Base-by-base conservation (phyloP, 2,113 vertebrate species). In the Spea bombifrons region DNA sequence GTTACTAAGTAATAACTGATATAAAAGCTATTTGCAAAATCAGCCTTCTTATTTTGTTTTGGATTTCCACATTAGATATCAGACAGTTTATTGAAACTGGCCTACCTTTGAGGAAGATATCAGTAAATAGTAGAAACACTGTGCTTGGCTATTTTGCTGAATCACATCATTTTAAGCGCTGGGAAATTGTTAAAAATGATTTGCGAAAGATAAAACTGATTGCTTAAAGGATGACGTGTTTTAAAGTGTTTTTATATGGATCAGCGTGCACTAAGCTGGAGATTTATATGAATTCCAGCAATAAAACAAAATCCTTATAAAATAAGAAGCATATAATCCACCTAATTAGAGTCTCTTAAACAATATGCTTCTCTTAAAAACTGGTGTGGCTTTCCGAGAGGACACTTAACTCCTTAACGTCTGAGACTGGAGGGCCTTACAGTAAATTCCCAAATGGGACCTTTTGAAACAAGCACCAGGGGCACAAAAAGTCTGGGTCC, bases 261-360 rank as follows among this genome's bases (percentile, higher is more conserved):
- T 55, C 47, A 49, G 17, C 46, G 49, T 70, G 66, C 46, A 70
- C 75, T 77, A n/a, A 77, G 68, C 66, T 61, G 55, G 66, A 61
- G 47, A 77, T 77, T 77, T 77, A 77, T 61, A 61, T 69, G 67
- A 70, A 77, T 77, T 77, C 67, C 75, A 77, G 75, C 75, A 77
- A 77, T 77, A 77, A 77, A 77, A 76, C 16, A 68, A 64, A 70
- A 77, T 77, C 66, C 66, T 9, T 61, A 63, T 77, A 77, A 77
- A 77, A 77, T 77, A 77, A 71, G 67, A 44, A 61, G 7, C 15
- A 46, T 16, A 70, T 77, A 77, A 77, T 77, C 67, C 75, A 63
- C 59, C 45, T 70, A 77, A 77, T 77, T 77, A 55, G 66, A 76
- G 75, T 49, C 67, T 69, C 66, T 70, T 77, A 57, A 69, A 68